Evolutionary conservation across 2,888 invertebrate species (phyloP).

Genomic region (Aleiodes leptofemur): DNA sequence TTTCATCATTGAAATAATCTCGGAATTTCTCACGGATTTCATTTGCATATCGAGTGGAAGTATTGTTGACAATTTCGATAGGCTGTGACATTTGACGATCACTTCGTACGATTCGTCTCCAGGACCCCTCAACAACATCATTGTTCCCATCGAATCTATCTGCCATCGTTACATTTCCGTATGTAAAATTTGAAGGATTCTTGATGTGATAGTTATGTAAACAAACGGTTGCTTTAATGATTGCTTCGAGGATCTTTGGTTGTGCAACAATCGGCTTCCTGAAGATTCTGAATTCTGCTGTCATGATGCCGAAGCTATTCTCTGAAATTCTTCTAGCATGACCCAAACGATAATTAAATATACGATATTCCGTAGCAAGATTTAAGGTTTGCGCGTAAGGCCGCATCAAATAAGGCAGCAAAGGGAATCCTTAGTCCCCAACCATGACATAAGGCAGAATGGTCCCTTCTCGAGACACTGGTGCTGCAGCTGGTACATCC

Average conservation of each 20-base stretch:
- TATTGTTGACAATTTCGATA: not conserved
- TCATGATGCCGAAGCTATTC: conserved; percentile 26
- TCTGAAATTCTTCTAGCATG: conserved; percentile 10
- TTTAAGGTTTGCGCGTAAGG: not conserved
- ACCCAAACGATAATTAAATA: conserved; percentile 30
- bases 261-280: not conserved
- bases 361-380: not conserved
- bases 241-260: not conserved
- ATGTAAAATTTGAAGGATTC: not conserved
- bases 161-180: not conserved
- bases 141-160: not conserved
- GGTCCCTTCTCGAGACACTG: not conserved
- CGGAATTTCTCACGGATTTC: not conserved
- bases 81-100: not conserved
- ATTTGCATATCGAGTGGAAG: not conserved
- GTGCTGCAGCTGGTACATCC: not conserved
- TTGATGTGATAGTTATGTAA: not conserved
- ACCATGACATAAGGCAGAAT: conserved; percentile 8
- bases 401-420: not conserved
- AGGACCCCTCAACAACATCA: too few relatives aligned
- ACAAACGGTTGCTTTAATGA: not conserved
- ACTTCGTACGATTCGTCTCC: too few relatives aligned
- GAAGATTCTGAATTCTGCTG: not conserved
- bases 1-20: not conserved
- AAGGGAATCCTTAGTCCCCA: conserved; percentile 26